These are phyloP conservation scores for Mellivora capensis DNA, from an alignment of 2,113 vertebrate species.

Conservation along the genomic window DNA sequence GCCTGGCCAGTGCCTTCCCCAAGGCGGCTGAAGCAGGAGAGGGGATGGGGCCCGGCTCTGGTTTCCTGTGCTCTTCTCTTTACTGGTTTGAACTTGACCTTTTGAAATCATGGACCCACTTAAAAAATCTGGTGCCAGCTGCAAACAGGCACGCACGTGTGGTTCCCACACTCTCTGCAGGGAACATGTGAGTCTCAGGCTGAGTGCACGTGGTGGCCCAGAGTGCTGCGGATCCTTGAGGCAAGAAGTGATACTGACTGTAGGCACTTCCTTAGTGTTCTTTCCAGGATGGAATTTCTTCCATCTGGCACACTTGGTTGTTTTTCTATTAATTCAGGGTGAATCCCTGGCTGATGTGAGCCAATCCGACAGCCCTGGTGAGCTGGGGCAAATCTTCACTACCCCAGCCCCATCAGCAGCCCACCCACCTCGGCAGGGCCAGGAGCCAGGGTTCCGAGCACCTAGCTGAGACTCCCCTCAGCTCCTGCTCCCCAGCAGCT, in stretches of 20 bases:
- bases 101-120: background rate
- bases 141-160: fast-evolving
- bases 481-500: background rate
- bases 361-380: background rate
- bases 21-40: background rate
- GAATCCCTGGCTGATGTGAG: background rate
- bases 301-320: background rate
- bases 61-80: background rate
- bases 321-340: conserved; percentile 30
- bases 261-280: background rate
- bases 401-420: background rate
- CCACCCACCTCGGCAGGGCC: background rate
- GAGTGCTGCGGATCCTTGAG: background rate
- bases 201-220: background rate
- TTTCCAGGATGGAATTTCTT: conserved; percentile 4
- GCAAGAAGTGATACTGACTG: background rate
- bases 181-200: background rate
- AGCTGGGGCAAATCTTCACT: background rate
- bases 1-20: background rate
- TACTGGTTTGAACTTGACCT: conserved; percentile 27
- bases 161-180: background rate
- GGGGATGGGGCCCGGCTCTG: background rate
- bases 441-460: background rate
- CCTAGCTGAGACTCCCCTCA: background rate
- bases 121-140: background rate